These are phyloP conservation scores for Schrankia costaestrigalis DNA, from an alignment of 2,888 invertebrate species.

Conservation along the genomic window DNA sequence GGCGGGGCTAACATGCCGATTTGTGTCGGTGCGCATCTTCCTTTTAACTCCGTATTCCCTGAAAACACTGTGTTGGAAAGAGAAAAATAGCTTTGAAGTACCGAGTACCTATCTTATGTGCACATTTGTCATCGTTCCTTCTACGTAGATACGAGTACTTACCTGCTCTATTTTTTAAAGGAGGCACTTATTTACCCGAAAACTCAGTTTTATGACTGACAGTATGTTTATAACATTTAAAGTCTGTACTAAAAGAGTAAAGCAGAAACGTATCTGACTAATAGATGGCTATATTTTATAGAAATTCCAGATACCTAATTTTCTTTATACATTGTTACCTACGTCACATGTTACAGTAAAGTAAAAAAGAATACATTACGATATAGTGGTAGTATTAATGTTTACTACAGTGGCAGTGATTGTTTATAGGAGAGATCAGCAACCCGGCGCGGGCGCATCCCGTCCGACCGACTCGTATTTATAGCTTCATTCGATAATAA, in stretches of 20 bases:
- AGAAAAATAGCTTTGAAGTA: constrained; percentile 41
- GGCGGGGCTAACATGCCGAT: constrained; percentile 51
- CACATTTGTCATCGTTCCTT: constrained; percentile 23
- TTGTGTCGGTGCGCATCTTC: constrained; percentile 39
- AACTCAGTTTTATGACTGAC: too few species aligned
- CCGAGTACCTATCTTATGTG: constrained; percentile 14
- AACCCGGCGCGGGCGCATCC: constrained; percentile 42
- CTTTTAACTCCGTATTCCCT: constrained; percentile 39
- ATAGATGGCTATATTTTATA: too few species aligned
- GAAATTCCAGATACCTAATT: too few species aligned
- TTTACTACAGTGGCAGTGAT: constrained; percentile 50
- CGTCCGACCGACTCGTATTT: constrained; percentile 34
- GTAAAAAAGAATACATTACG: constrained; percentile 16
- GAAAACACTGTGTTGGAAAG: constrained; percentile 48
- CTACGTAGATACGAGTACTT: too few species aligned
- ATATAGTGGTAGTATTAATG: constrained; percentile 37
- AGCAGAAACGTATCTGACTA: too few species aligned
- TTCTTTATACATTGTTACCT: too few species aligned
- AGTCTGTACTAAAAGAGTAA: too few species aligned
- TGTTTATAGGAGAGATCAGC: constrained; percentile 61
- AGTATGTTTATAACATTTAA: too few species aligned
- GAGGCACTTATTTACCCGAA: too few species aligned
- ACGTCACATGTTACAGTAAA: background rate
- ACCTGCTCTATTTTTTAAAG: constrained; percentile 26
- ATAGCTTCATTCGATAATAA: constrained; percentile 43